A percentile compares a stretch with the other conserved stretches of the same genome.
Evolutionary conservation across 2,113 vertebrate genomes (phyloP).

Genomic region (Lepidothrix coronata): DNA sequence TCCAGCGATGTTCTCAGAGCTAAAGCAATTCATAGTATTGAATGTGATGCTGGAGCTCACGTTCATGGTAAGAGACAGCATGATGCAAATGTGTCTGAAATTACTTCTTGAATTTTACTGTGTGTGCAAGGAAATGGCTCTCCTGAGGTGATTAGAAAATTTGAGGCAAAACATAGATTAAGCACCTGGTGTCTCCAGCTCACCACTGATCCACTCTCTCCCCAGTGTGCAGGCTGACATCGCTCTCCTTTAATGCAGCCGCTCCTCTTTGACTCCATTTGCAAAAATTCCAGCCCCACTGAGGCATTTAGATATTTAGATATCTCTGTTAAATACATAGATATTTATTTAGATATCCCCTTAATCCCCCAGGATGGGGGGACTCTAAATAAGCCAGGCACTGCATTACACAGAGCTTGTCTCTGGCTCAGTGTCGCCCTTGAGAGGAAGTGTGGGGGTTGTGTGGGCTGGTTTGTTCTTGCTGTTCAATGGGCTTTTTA

Average conservation of each 20-base stretch:
- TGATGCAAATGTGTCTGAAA: neutral
- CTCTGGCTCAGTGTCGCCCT: neutral
- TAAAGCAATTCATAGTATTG: neutral
- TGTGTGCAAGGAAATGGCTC: neutral
- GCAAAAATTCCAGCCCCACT: neutral
- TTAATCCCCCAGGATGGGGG: neutral
- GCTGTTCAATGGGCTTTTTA: neutral
- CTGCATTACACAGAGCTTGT: neutral
- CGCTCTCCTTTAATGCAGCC: neutral
- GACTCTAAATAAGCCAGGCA: too few relatives aligned
- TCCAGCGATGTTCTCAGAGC: neutral
- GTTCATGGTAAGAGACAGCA: neutral
- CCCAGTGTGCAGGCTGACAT: neutral
- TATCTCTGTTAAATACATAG: neutral
- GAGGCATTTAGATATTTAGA: neutral
- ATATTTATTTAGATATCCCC: neutral
- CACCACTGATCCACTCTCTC: accelerated
- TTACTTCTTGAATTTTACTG: neutral
- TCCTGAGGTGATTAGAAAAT: neutral
- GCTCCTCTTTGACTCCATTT: neutral
- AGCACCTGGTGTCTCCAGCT: neutral
- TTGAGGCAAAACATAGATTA: neutral
- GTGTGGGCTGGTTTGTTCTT: neutral
- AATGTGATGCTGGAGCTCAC: neutral
- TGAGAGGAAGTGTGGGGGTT: neutral